Evolutionary conservation across 2,888 invertebrate genomes (phyloP), one percentile per base, ranked within the genome.

Genomic region (Oegoconia quadripuncta): DNA sequence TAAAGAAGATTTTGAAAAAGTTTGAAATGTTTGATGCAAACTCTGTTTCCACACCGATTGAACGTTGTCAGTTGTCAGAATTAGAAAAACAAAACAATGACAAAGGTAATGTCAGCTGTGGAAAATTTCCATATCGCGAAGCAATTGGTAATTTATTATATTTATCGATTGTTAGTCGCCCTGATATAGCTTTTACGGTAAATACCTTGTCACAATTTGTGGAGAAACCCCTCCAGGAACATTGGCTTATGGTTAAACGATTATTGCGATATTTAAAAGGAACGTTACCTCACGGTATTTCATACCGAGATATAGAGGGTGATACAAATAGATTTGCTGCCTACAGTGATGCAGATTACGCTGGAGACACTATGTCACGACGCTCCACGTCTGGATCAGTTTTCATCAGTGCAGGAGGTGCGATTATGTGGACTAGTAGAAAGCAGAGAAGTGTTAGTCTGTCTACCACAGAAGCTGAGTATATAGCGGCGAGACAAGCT

Each of bases 381-480:
- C n/a, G 22, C 4, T 23, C 23, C 1, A 23, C 13, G 3, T 6
- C 33, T 4, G 33, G 33, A 14, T 22, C 13, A 7, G 23, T 33
- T 2, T 22, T 22, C n/a, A 3, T 13, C 3, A 9, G 6, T 7
- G 7, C 14, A 5, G 33, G 33, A 11, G 33, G 33, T 2, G n/a
- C 25, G 6, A n/a, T 33, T 9, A 7, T 25, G 1, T 33, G 33
- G 33, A 2, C 3, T 2, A 3, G 6, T 2, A 3, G 8, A 8
- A 23, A 14, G n/a, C 33, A 33, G 12, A 12, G 8, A 3, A 30
- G 17, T n/a, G 18, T 30, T 8, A 30, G 34, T n/a, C 11, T 30
- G 7, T 37, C 37, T 1, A 34, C 39, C 7, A 39, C 34, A 11
- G 39, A 39, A 23, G 27, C 39, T 11, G 39, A 39, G 8, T 39